These are phyloP conservation scores for Agrotis segetum DNA, from an alignment of 2,888 invertebrate genomes.

Conservation along the genomic window DNA sequence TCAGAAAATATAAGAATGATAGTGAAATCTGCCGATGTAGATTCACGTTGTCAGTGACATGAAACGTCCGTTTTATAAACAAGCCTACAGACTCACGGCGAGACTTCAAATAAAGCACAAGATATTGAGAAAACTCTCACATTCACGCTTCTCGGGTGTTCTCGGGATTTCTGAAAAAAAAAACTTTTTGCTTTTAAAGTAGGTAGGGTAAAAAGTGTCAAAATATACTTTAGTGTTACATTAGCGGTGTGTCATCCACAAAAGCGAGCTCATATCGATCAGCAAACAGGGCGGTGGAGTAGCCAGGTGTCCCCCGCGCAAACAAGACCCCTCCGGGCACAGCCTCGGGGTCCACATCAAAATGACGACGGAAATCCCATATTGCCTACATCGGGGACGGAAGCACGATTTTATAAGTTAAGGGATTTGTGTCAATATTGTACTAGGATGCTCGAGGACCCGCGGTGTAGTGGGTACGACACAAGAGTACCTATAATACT, in stretches of 20 bases:
- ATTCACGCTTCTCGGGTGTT: too few relatives aligned
- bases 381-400: conserved; percentile 88
- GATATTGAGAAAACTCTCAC: too few relatives aligned
- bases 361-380: conserved; percentile 90
- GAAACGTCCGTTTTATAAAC: not conserved
- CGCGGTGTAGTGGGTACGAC: conserved; percentile 33
- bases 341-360: conserved; percentile 86
- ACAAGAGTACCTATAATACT: conserved; percentile 44
- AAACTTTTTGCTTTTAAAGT: not conserved
- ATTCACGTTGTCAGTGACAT: not conserved
- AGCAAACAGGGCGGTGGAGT: conserved; percentile 80
- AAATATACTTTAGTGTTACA: conserved; percentile 67
- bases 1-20: not conserved
- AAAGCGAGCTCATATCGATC: conserved; percentile 80
- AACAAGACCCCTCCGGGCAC: conserved; percentile 75
- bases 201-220: conserved; percentile 28
- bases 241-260: conserved; percentile 66
- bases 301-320: conserved; percentile 88
- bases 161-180: too few relatives aligned
- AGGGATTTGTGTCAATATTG: conserved; percentile 91
- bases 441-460: conserved; percentile 83
- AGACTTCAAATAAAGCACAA: too few relatives aligned
- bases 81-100: too few relatives aligned
- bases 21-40: too few relatives aligned
- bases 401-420: conserved; percentile 91